Evolutionary conservation across 2,113 vertebrate genomes (phyloP), one percentile per base, ranked within the genome.

Genomic region (Channa argus): DNA sequence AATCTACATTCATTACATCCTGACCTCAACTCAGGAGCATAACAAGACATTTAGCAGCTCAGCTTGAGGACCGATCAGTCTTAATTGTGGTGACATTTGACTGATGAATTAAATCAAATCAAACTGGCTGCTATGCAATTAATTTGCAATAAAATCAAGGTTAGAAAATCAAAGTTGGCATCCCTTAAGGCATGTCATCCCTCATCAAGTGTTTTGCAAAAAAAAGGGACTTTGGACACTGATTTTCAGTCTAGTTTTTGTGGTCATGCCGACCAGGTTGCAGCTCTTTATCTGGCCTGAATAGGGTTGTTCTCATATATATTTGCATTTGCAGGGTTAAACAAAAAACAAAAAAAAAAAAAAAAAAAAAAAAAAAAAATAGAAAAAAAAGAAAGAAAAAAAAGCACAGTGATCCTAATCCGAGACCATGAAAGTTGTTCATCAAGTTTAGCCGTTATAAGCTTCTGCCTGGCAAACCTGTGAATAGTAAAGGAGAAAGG

Each of bases 81-180:
- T 71, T 71, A 80, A 78, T 82, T 47, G 77, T 36, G 1, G 15
- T 79, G 82, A 76, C 85, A 87, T 85, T 81, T 80, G 63, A 76
- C 55, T 58, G 36, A 82, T 56, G 56, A 53, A 79, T 78, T 72
- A 44, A 78, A 79, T 78, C 62, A 80, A 75, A 70, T 67, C 64
- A 77, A 49, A 47, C 43, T 45, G 61, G 50, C 65, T 71, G 65
- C 64, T 55, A 38, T 44, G 62, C 47, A 70, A 83, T 75, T 83
- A 63, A 74, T 77, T 43, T 43, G 63, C 72, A 70, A 76, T 83
- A 70, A 64, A 71, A 64, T 65, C 24, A 54, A 67, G 47, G 69
- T 49, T 64, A 56, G 74, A 69, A 74, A 86, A 53, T 75, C 24
- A 51, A 54, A 80, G 13, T 38, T 74, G 60, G 79, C 43, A 12